Evolutionary conservation across 2,797 vertebrate species (phyloP), one percentile per base, ranked within the genome.

Genomic region (Ptychadena robeensis): DNA sequence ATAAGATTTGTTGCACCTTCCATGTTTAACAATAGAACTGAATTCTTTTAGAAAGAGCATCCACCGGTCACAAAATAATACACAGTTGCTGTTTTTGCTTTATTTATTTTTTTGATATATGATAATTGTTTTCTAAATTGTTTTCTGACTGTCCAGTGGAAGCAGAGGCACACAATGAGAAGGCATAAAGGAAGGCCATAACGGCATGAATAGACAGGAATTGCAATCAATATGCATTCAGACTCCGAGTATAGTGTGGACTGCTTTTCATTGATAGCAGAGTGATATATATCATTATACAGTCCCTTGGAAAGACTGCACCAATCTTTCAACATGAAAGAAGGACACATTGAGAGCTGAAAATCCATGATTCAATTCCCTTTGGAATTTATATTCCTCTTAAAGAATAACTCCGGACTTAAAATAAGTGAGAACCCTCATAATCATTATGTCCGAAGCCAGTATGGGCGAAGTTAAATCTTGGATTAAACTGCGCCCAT

Each of bases 191-290:
- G 73, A 74, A 74, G 48, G 25, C 75, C 75, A 67, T 66, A 48
- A 34, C 75, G 67, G n/a, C 64, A 67, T 65, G 74, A 65, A 77
- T 67, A 72, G 48, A 63, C 53, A 70, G 40, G 67, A 70, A 64
- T 37, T 73, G 59, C 68, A 83, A 83, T 79, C 75, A 83, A 83
- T 79, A 83, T 35, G 38, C 22, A 73, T 73, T 73, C 70, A 78
- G 67, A 38, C 68, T 37, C 31, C 64, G 67, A 77, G 35, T 35
- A 5, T 68, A 31, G 35, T 11, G 28, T 68, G 44, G 64, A 38
- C 80, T 63, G 35, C 31, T 66, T 75, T 67, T 25, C 34, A 68
- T 65, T 75, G 80, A 82, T 75, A 74, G 80, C 72, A 61, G 14
- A 76, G 28, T 65, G 61, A 65, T 68, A 28, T 71, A 73, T 73